Conservation (phyloP, 2,113 vertebrate species). For the Larimichthys polyactis region DNA sequence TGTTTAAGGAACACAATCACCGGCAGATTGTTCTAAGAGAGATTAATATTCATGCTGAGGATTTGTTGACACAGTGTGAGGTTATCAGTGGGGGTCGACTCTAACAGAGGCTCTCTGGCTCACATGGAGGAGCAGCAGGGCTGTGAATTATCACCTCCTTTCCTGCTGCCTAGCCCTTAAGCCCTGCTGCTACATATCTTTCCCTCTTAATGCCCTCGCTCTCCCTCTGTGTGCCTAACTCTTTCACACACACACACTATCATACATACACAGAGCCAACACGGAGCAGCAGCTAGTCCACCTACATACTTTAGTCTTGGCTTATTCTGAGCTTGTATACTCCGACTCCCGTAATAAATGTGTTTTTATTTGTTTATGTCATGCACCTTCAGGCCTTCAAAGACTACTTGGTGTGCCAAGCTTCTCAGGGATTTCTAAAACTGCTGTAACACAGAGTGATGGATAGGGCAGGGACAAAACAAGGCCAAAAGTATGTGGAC, state of each 20-base stretch:
- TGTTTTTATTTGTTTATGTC: background rate
- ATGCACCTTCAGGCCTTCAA: background rate
- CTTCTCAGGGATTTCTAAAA: constrained; percentile 6
- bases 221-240: background rate
- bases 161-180: constrained; percentile 31
- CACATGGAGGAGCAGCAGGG: constrained; percentile 37
- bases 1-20: constrained; percentile 40
- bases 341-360: background rate
- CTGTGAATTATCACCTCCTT: constrained; percentile 62
- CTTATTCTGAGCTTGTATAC: constrained; percentile 20
- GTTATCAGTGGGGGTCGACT: constrained; percentile 12
- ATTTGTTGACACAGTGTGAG: constrained; percentile 45
- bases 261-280: background rate
- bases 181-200: constrained; percentile 56
- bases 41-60: constrained; percentile 51
- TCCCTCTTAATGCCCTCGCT: constrained; percentile 23
- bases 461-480: too few species aligned
- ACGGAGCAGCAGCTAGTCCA: constrained; percentile 11
- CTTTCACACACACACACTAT: background rate
- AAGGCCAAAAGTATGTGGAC: background rate
- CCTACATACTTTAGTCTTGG: constrained; percentile 28
- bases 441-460: background rate
- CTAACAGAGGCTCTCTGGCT: constrained; percentile 32
- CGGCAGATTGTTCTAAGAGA: constrained; percentile 12
- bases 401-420: background rate